phyloP scores from a whole-genome alignment of 2,888 invertebrate genomes.

The Acholoe squamosa region DNA sequence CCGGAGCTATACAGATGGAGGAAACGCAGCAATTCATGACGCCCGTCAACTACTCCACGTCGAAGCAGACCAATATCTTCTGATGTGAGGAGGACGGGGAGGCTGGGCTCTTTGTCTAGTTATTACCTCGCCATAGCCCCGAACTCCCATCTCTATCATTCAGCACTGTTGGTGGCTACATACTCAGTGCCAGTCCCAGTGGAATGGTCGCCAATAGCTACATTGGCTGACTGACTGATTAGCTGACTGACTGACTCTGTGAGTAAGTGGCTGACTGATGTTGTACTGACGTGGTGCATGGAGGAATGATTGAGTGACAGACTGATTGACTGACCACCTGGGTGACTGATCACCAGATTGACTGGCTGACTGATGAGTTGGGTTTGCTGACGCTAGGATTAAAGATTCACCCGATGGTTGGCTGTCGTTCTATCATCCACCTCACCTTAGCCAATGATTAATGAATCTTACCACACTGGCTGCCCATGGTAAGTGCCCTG shows the following conservation, averaged over 20 bases:
- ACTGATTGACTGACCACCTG: too few relatives aligned
- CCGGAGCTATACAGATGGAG: slow-evolving; percentile 55
- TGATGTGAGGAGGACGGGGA: slow-evolving; percentile 52
- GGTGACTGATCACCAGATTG: too few relatives aligned
- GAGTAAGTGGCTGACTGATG: background rate
- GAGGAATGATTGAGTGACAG: too few relatives aligned
- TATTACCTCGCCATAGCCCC: background rate
- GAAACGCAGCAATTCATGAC: slow-evolving; percentile 59
- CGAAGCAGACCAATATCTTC: slow-evolving; percentile 63
- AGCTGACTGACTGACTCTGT: background rate
- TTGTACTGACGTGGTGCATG: too few relatives aligned
- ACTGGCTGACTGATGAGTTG: too few relatives aligned
- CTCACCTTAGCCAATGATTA: too few relatives aligned
- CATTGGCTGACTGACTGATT: background rate
- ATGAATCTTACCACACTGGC: too few relatives aligned
- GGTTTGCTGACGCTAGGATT: too few relatives aligned
- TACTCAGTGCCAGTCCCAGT: background rate
- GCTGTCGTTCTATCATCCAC: too few relatives aligned
- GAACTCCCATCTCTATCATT: background rate
- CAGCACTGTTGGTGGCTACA: background rate
- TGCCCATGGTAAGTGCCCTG: too few relatives aligned
- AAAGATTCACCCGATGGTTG: too few relatives aligned
- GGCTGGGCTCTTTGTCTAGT: slow-evolving; percentile 33
- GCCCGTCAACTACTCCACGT: slow-evolving; percentile 53
- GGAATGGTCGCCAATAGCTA: background rate